A percentile compares a stretch with the other conserved stretches of the same genome.
Conservation (phyloP, 2,797 vertebrate species). For the Pangasius djambal region DNA sequence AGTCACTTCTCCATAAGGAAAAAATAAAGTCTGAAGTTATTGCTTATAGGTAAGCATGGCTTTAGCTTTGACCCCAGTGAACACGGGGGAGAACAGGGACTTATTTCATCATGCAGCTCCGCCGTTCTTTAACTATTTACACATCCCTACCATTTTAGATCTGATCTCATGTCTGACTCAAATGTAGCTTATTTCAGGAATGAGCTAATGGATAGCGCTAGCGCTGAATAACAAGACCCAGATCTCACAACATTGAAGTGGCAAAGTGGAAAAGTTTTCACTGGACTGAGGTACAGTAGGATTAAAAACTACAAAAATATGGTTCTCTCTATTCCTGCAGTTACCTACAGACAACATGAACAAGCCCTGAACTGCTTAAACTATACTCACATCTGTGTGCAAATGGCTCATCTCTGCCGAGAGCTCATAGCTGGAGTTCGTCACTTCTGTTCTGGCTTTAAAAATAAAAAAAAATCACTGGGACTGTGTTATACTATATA, state of each 20-base stretch:
- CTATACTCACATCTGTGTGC: conserved; percentile 7
- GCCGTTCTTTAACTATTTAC: neutral
- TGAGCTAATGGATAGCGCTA: neutral
- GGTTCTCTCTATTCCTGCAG: conserved; percentile 39
- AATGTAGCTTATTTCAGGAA: neutral
- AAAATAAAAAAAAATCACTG: neutral
- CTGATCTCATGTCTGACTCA: neutral
- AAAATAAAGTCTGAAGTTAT: conserved; percentile 12
- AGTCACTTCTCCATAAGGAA: conserved; percentile 1
- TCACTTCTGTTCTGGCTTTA: neutral
- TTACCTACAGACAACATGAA: neutral
- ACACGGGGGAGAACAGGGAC: neutral
- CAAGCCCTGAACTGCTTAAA: neutral
- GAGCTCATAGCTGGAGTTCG: neutral
- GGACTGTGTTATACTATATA: neutral
- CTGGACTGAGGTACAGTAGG: conserved; percentile 54
- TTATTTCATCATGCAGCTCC: neutral
- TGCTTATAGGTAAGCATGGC: conserved; percentile 19
- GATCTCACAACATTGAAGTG: neutral
- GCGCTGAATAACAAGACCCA: neutral
- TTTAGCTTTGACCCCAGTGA: conserved; percentile 12
- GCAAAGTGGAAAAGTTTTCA: conserved; percentile 26
- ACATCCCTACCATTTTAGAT: neutral
- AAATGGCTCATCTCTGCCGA: neutral
- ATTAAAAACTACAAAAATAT: conserved; percentile 42